Evolutionary conservation across 2,888 invertebrate genomes (phyloP), one percentile per base, ranked within the genome.

Genomic region (Drosophila austrosaltans): DNA sequence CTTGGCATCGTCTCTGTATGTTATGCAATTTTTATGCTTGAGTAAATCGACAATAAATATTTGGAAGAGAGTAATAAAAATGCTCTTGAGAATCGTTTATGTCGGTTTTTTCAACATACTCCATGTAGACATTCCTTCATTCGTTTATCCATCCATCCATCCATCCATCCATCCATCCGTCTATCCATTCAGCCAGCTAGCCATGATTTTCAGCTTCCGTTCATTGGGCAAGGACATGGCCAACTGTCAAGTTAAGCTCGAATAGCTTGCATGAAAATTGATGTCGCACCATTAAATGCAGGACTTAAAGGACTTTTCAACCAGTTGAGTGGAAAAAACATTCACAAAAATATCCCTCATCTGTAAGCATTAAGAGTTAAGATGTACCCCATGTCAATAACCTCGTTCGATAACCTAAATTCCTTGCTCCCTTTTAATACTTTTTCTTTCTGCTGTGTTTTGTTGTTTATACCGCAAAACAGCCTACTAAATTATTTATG

Each of bases 241-340:
- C 44, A 69, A 66, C 66, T 66, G 72, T 63, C 74, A 60, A 63
- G 71, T 72, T 69, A 72, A 76, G 83, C 82, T 81, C 79, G 83
- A 77, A 81, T 67, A 68, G 84, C 66, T 12, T 44, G 58, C 66
- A 72, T 66, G 71, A 63, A 75, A 83, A 76, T 83, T 86, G 77
- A 83, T 87, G 77, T 74, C 32, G 42, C 72, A 60, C 69, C 77
- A 83, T 86, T 79, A 79, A 77, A 75, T 77, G 83, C 82, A 86
- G 81, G 68, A 39, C 42, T 63, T 58, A 39, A 71, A 63, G 20
- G 64, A 78, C 66, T 72, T 77, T 59, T 65, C 53, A 61, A 30
- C 42, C 53, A 42, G 48, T 48, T 48, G 48, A 64, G 53, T 68
- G 53, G 48, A 7, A 39, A 28, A 22, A 20, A 30, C 40, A 40